Conservation (phyloP, 2,797 vertebrate genomes). For the Uromys caudimaculatus region DNA sequence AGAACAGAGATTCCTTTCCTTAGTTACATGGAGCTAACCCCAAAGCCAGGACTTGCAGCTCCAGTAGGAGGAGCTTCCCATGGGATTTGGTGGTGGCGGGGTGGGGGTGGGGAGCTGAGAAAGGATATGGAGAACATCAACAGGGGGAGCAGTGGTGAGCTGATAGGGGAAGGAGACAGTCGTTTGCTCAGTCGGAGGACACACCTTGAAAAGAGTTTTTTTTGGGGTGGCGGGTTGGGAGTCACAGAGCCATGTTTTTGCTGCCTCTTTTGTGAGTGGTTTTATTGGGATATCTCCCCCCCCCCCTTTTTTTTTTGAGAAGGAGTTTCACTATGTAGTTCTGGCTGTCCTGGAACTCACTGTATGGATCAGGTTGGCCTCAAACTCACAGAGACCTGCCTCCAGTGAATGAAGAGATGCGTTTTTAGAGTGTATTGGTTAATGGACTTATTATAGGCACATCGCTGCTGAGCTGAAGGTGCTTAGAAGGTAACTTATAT, state of each 20-base stretch:
- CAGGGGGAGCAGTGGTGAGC: not conserved
- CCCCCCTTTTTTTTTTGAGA: not conserved
- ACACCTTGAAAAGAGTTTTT: not conserved
- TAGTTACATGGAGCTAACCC: not conserved
- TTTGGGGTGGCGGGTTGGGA: not conserved
- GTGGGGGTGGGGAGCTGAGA: not conserved
- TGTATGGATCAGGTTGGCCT: not conserved
- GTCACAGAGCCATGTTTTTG: not conserved
- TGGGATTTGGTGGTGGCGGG: not conserved
- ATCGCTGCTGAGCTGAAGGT: not conserved
- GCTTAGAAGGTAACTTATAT: not conserved
- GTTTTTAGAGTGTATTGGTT: not conserved
- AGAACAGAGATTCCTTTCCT: not conserved
- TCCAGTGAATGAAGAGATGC: not conserved
- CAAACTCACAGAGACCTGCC: not conserved
- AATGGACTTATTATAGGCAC: not conserved
- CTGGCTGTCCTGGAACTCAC: not conserved
- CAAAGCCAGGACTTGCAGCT: not conserved
- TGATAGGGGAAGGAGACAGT: not conserved
- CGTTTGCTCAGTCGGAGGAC: not conserved
- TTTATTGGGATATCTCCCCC: not conserved
- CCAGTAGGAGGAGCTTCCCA: not conserved
- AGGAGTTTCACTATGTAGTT: not conserved
- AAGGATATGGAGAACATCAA: not conserved
- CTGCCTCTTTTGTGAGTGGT: not conserved